A percentile compares a stretch with the other conserved stretches of the same genome.
Evolutionary conservation across 2,888 invertebrate species (phyloP).

Genomic region (Epinotia brunnichana): DNA sequence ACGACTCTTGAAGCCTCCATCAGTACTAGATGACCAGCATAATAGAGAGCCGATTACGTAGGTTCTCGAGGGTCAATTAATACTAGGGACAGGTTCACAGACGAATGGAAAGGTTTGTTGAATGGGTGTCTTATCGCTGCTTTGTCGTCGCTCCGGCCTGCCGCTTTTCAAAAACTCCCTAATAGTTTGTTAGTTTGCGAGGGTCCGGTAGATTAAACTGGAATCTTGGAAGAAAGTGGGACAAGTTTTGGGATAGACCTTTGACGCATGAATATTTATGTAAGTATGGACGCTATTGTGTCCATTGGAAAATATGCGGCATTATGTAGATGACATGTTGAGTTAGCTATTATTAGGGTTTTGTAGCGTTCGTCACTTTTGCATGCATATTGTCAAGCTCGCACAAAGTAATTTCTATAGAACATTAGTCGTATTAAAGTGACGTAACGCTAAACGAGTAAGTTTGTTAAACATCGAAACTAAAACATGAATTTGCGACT

Average conservation of each 20-base stretch:
- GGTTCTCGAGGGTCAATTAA: background rate
- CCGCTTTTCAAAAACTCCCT: slow-evolving; percentile 58
- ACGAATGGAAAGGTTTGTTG: background rate
- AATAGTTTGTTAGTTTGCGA: slow-evolving; percentile 52
- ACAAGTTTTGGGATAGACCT: slow-evolving; percentile 36
- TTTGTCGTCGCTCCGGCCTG: slow-evolving; percentile 58
- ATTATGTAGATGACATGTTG: slow-evolving; percentile 16
- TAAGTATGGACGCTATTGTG: slow-evolving; percentile 24
- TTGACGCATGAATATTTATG: slow-evolving; percentile 41
- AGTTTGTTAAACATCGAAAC: no score
- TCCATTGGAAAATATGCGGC: slow-evolving; percentile 13
- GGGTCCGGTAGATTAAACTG: slow-evolving; percentile 44
- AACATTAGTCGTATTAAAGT: no score
- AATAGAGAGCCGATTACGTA: background rate
- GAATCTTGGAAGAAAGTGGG: slow-evolving; percentile 41
- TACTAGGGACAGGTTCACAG: background rate
- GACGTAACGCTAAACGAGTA: no score
- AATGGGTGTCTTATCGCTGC: slow-evolving; percentile 66
- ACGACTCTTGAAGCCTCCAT: slow-evolving; percentile 23
- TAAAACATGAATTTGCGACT: no score
- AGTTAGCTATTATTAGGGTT: background rate
- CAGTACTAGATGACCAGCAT: background rate
- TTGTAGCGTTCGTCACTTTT: background rate
- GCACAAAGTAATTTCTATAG: no score
- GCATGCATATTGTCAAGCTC: no score